Conservation (phyloP, 2,797 vertebrate genomes). For the Mormyrus hasselquistii region DNA sequence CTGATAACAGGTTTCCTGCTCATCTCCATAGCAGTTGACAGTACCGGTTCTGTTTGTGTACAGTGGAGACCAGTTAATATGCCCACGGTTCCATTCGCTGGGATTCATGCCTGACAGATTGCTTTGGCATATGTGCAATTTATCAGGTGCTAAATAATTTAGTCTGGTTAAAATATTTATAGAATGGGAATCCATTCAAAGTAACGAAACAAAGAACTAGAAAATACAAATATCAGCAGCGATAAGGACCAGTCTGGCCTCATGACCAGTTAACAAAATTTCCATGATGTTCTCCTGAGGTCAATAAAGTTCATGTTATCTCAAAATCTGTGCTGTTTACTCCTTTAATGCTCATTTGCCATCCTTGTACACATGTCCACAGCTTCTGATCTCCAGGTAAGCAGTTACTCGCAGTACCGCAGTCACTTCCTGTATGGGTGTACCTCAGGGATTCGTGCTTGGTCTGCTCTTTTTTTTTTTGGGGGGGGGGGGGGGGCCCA, state of each 20-base stretch:
- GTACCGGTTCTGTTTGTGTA: background rate
- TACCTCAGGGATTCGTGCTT: background rate
- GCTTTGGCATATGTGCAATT: conserved; percentile 27
- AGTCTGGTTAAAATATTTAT: conserved; percentile 30
- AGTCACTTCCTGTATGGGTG: background rate
- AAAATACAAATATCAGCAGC: conserved; percentile 3
- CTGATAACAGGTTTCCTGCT: background rate
- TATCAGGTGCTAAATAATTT: conserved; percentile 32
- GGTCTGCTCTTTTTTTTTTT: background rate
- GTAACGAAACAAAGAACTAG: conserved; percentile 16
- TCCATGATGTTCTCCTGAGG: background rate
- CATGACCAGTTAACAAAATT: background rate
- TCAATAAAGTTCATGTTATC: background rate
- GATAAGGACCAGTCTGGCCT: background rate
- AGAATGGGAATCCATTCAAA: conserved; percentile 23
- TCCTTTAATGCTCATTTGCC: background rate
- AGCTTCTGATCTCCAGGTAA: background rate
- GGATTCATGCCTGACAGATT: conserved; percentile 20
- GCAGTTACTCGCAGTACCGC: background rate
- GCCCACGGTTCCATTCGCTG: background rate
- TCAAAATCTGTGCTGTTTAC: background rate
- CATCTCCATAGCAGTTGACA: background rate
- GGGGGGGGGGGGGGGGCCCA: background rate
- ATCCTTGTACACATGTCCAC: background rate
- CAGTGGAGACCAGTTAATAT: background rate